These are phyloP conservation scores for Notoglanidium macrostoma DNA, from an alignment of 2,797 vertebrate genomes.

Conservation along the genomic window DNA sequence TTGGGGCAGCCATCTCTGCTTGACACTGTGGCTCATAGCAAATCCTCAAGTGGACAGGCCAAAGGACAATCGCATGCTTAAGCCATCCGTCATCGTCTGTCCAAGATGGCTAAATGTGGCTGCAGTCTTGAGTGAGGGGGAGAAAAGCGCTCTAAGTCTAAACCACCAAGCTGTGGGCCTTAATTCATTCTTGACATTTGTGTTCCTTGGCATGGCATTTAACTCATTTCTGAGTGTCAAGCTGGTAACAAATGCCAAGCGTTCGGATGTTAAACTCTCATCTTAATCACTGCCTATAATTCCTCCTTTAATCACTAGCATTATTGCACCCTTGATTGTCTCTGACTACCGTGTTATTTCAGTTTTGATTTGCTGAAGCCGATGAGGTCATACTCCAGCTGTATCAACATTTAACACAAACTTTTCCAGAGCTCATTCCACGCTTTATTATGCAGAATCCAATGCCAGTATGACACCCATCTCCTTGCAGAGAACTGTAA, in stretches of 20 bases:
- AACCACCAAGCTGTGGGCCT: slow-evolving; percentile 6
- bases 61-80: slow-evolving; percentile 42
- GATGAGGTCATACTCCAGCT: slow-evolving; percentile 66
- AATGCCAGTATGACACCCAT: slow-evolving; percentile 17
- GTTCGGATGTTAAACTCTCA: slow-evolving; percentile 36
- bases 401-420: slow-evolving; percentile 59
- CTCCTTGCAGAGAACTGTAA: slow-evolving; percentile 18
- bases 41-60: slow-evolving; percentile 51
- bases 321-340: slow-evolving; percentile 61
- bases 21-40: slow-evolving; percentile 53
- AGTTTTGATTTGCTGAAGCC: slow-evolving; percentile 66
- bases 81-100: slow-evolving; percentile 56
- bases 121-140: slow-evolving; percentile 41
- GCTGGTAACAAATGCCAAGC: slow-evolving; percentile 18
- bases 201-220: slow-evolving; percentile 12
- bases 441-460: slow-evolving; percentile 33
- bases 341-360: slow-evolving; percentile 57
- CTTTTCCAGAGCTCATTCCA: slow-evolving; percentile 50
- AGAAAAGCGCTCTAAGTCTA: slow-evolving; percentile 52
- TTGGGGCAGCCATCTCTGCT: slow-evolving; percentile 43
- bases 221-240: slow-evolving; percentile 17
- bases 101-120: slow-evolving; percentile 30
- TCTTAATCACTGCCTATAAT: slow-evolving; percentile 35
- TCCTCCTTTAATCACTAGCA: slow-evolving; percentile 54
- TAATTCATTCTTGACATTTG: slow-evolving; percentile 1